phyloP scores from a whole-genome alignment of 1,140 invertebrate genomes.

The Macrosteles quadrilineatus region DNA sequence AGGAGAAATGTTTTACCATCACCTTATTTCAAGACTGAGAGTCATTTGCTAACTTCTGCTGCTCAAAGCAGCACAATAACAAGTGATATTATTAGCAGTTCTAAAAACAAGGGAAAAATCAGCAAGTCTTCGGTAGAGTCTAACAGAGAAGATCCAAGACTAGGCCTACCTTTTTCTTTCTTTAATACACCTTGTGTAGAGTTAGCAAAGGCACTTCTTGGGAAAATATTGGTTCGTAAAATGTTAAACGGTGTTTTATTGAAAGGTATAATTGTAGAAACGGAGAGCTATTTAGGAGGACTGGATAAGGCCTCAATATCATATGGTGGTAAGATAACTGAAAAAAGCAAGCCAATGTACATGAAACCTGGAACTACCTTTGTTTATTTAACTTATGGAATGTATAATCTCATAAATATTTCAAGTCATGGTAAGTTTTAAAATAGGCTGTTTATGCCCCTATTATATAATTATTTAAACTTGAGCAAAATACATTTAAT shows the following conservation, averaged over 20 bases:
- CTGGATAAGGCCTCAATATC: slow-evolving; percentile 74
- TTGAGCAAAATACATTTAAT: no score
- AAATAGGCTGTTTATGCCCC: no score
- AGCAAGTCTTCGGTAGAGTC: no score
- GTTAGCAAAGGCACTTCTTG: slow-evolving; percentile 63
- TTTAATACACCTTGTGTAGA: slow-evolving; percentile 52
- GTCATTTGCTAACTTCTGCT: no score
- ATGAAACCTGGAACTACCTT: slow-evolving; percentile 78
- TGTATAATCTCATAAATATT: slow-evolving; percentile 82
- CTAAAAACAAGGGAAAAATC: no score
- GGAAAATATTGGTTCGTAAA: slow-evolving; percentile 56
- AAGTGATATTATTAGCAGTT: no score
- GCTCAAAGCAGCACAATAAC: no score
- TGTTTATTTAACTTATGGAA: slow-evolving; percentile 81
- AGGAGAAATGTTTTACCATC: no score
- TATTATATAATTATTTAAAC: no score
- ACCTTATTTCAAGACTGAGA: no score
- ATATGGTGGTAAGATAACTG: slow-evolving; percentile 64
- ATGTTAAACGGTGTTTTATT: slow-evolving; percentile 48
- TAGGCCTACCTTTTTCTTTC: slow-evolving; percentile 49
- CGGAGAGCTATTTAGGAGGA: slow-evolving; percentile 72
- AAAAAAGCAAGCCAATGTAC: slow-evolving; percentile 74
- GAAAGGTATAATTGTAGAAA: slow-evolving; percentile 72
- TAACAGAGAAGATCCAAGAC: no score
- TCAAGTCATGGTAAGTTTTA: slow-evolving; percentile 65